Conservation (phyloP, 2,113 vertebrate genomes). For the Rhinopithecus roxellana region DNA sequence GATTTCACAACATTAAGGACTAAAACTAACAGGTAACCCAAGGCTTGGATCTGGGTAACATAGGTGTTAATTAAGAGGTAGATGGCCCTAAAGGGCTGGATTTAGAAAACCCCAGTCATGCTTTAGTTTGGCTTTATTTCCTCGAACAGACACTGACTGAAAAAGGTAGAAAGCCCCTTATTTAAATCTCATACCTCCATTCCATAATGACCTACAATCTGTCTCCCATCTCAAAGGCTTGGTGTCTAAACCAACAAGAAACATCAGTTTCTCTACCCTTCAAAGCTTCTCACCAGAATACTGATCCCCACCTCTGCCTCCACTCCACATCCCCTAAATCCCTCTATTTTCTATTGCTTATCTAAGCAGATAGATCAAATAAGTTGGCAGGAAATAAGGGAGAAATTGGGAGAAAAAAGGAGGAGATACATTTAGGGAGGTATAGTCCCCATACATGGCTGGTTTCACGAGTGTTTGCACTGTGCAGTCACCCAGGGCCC, state of each 20-base stretch:
- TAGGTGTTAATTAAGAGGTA: slow-evolving; percentile 35
- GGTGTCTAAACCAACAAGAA: background rate
- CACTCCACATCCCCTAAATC: background rate
- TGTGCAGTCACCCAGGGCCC: background rate
- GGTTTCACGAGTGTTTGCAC: background rate
- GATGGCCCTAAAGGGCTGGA: slow-evolving; percentile 12
- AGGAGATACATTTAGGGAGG: background rate
- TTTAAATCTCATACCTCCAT: background rate
- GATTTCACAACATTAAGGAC: slow-evolving; percentile 41
- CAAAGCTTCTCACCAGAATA: background rate
- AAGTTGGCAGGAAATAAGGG: background rate
- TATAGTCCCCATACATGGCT: background rate
- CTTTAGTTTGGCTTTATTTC: slow-evolving; percentile 47
- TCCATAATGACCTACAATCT: background rate
- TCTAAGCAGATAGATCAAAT: slow-evolving; percentile 34
- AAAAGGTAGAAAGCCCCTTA: slow-evolving; percentile 27
- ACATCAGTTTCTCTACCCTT: slow-evolving; percentile 10
- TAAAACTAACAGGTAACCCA: slow-evolving; percentile 18
- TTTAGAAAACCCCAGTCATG: slow-evolving; percentile 32
- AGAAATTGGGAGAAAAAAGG: background rate
- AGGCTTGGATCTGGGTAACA: slow-evolving; percentile 34
- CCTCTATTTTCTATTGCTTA: background rate
- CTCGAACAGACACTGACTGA: slow-evolving; percentile 27
- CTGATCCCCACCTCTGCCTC: background rate
- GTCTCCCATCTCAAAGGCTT: background rate